Percentiles rank a stretch among this genome's conserved stretches.
Conservation (phyloP, 2,888 invertebrate species). For the Eupithecia subfuscata region DNA sequence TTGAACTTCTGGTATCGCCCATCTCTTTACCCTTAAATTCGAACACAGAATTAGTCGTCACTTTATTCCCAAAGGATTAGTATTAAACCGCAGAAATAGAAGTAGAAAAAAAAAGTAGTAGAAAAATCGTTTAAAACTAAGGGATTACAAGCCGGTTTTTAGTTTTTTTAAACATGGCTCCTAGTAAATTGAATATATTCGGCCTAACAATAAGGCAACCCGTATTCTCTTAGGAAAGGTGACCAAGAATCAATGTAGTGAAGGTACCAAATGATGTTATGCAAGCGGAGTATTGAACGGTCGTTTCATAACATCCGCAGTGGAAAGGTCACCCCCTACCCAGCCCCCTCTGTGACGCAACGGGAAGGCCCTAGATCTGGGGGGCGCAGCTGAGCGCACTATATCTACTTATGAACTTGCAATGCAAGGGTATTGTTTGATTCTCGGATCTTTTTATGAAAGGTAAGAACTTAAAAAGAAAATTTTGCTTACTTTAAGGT, state of each 20-base stretch:
- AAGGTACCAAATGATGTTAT: slow-evolving; percentile 12
- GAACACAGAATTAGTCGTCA: not conserved
- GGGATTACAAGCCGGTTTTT: too few species aligned
- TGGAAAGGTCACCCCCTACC: slow-evolving; percentile 31
- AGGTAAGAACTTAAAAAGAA: not conserved
- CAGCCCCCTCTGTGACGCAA: slow-evolving; percentile 27
- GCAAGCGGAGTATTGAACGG: slow-evolving; percentile 27
- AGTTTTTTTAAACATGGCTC: too few species aligned
- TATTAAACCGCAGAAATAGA: too few species aligned
- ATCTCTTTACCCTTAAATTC: not conserved
- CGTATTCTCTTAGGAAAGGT: not conserved
- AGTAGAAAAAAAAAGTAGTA: too few species aligned
- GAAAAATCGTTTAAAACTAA: too few species aligned
- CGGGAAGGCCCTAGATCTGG: slow-evolving; percentile 21
- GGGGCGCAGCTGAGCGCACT: not conserved
- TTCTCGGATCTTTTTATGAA: not conserved
- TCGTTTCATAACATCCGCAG: slow-evolving; percentile 33
- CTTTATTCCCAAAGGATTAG: too few species aligned
- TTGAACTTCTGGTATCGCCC: not conserved
- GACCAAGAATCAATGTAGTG: slow-evolving; percentile 1
- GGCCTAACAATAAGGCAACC: not conserved
- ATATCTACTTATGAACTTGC: slow-evolving; percentile 1
- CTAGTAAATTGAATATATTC: not conserved
- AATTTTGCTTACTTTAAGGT: not conserved
- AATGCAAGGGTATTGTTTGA: not conserved